Base-by-base conservation (phyloP, 2,113 vertebrate species). In the Donacobius atricapilla region DNA sequence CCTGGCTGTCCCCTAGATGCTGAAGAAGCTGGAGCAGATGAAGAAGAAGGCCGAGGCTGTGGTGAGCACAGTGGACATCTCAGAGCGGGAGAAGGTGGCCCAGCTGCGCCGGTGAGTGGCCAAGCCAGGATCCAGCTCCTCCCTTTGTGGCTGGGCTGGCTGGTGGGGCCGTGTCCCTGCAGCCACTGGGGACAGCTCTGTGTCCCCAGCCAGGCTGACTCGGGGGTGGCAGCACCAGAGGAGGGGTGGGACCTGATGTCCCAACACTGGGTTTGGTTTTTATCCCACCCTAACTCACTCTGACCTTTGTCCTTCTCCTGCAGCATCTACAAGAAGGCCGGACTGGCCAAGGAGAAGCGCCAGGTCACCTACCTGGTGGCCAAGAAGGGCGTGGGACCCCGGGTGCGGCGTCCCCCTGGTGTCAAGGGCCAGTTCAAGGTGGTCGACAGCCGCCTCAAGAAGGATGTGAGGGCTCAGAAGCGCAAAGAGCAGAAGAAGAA, bases 271-370 rank as follows among this genome's bases (percentile, higher is more conserved):
- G 6, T 64, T 56, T 45, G 40, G 58, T 22, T 64, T 51, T 54
- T 84, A 28, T 39, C 19, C 19, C 60, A 9, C 13, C 24, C 30
- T 30, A 10, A 20, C 30, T 66, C 2, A 0, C 28, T 40, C 42
- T 90, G 23, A 71, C 7, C 27, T 63, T 33, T 22, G 27, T n/a
- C 9, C 3, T 90, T 48, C 33, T 27, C 72, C 71, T 20, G 2
- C 88, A 99, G 99, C 92, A 99, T 99, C 96, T 99, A 99, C 97
- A 99, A 99, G 98, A 99, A 99, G 97, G 99, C 99, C 0, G 99
- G 99, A 6, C 71, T 99, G 57, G 99, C 98, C 30, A 99, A 99
- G 96, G 99, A 99, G 97, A 99, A 99, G 90, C 97, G 98, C 64
- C 98, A 99, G 39, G 98, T 99, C 53, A 99, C 99, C 13, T 99